Evolutionary conservation across 64 coral and sea anemone species (phyloP), one percentile per base, ranked within the genome.

Genomic region (Montipora foliosa): DNA sequence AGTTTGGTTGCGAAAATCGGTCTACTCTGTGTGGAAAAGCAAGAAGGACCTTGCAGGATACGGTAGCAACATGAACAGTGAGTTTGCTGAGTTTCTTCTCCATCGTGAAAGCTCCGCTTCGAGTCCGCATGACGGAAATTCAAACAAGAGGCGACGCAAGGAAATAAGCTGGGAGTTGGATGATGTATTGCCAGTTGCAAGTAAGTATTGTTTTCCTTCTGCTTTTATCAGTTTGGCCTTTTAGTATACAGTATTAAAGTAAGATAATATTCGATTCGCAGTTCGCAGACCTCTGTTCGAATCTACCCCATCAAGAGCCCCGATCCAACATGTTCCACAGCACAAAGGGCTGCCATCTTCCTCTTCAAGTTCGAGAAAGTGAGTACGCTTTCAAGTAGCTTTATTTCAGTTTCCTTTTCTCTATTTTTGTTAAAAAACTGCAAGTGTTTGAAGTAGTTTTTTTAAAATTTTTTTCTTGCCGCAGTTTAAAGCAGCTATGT

Each of bases 41-140:
- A 71, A 71, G 68, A 22, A 7, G 19, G 20, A 20, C 68, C 17
- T 71, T 22, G 62, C 62, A 67, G 7, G 62, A 67, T 67, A 67
- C 62, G 62, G 62, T 14, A 67, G 62, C 62, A 67, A 67, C 15
- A 55, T 0, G 8, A 87, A 87, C 21, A 87, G 84, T 17, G 84
- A 87, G 37, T 74, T 87, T 87, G 84, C 84, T 4, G 84, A 87
- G 84, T 87, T 87, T 73, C 84, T 87, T 45, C 64, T 87, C 13
- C 84, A 87, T 87, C 64, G 64, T 67, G 64, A 67, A 67, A n/a
- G 64, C 64, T 67, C 64, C 64, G 12, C 12, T 67, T 67, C 64
- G 64, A 67, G 8, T 67, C 17, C 3, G 13, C 64, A 67, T 8
- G 64, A 67, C 12, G 13, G 64, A 8, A 67, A 12, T 67, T 67